phyloP scores from a whole-genome alignment of 2,888 invertebrate species.

The Calephelis perditalis region DNA sequence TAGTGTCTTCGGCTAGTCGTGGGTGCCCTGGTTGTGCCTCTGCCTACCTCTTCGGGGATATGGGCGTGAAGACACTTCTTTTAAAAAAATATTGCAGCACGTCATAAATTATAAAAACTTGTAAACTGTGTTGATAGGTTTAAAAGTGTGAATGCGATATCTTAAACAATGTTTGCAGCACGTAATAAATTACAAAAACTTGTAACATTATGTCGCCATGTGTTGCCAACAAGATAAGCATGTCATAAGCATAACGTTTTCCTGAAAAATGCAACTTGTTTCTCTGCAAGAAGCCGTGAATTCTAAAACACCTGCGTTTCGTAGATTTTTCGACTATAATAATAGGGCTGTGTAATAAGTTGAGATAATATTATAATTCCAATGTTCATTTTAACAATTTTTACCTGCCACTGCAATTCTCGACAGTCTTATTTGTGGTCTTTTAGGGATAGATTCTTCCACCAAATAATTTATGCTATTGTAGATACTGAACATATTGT shows the following conservation, averaged over 20 bases:
- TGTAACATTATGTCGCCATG: background rate
- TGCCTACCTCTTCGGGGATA: no score
- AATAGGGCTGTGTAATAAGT: no score
- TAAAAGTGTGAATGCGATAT: no score
- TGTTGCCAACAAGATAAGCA: slow-evolving; percentile 4
- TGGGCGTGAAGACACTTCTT: rapidly evolving
- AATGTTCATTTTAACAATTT: no score
- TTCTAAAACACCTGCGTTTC: background rate
- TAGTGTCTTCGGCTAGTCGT: rapidly evolving
- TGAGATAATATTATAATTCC: no score
- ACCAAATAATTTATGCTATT: no score
- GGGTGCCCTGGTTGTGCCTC: rapidly evolving
- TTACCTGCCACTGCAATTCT: no score
- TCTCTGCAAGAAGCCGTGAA: background rate
- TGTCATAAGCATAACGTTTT: background rate
- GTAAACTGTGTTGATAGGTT: background rate
- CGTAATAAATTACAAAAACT: background rate
- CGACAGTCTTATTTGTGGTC: no score
- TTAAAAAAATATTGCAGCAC: no score
- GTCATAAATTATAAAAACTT: background rate
- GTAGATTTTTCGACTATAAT: background rate
- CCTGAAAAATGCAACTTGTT: slow-evolving; percentile 6
- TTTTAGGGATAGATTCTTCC: no score
- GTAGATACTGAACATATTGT: no score
- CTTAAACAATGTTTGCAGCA: no score